Conservation (phyloP, 2,797 vertebrate genomes). For the Emys orbicularis region DNA sequence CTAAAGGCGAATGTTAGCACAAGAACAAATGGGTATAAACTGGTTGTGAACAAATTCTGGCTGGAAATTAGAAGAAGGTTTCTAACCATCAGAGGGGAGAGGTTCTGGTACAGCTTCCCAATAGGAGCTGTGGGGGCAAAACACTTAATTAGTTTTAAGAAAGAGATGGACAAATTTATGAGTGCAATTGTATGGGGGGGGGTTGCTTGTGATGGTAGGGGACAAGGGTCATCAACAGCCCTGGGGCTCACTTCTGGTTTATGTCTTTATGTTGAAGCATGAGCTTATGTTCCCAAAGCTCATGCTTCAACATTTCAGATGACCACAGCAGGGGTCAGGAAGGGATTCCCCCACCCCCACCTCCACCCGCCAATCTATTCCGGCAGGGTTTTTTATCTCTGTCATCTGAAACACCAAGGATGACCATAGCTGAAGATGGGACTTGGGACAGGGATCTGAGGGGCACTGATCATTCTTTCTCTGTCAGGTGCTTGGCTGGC, state of each 20-base stretch:
- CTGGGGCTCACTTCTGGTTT: neutral
- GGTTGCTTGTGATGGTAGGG: neutral
- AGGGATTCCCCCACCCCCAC: neutral
- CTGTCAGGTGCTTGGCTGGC: neutral
- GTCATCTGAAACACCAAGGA: neutral
- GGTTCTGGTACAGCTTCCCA: neutral
- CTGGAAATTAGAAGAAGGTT: neutral
- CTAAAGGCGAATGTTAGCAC: neutral
- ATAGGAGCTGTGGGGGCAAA: neutral
- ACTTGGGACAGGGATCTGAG: neutral
- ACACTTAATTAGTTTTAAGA: neutral
- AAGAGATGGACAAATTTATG: neutral
- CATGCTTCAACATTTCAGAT: neutral
- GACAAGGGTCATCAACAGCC: neutral
- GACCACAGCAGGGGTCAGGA: neutral
- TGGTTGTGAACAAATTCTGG: neutral
- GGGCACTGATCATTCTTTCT: neutral
- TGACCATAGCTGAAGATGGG: neutral
- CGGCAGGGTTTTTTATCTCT: neutral
- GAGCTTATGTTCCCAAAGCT: neutral
- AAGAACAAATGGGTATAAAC: neutral
- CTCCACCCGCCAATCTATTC: neutral
- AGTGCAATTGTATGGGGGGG: neutral
- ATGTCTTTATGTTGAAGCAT: no score
- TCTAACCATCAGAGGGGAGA: neutral